These are phyloP conservation scores for Galeopterus variegatus DNA, from an alignment of 2,113 vertebrate genomes.

Conservation along the genomic window DNA sequence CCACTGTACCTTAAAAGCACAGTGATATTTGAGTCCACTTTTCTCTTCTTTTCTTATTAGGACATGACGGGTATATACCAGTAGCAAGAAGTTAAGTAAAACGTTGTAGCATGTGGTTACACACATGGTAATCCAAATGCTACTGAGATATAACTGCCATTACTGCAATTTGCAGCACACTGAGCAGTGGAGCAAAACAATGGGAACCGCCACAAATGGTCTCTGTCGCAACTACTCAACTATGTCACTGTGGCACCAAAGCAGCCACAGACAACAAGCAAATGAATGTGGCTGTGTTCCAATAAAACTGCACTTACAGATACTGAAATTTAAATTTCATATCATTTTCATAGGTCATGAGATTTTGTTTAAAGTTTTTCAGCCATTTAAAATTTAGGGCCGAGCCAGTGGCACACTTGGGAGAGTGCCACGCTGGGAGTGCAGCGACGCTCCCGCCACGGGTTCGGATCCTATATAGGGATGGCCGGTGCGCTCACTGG, in stretches of 20 bases:
- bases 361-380: not conserved
- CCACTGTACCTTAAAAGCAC: not conserved
- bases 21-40: not conserved
- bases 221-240: accelerated
- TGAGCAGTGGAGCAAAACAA: not conserved
- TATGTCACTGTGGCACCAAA: accelerated
- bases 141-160: no score
- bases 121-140: accelerated
- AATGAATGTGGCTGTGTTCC: not conserved
- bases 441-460: no score
- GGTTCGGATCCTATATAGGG: no score
- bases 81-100: not conserved
- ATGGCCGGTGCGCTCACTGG: no score
- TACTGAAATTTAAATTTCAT: not conserved
- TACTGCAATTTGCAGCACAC: no score
- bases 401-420: no score
- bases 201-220: not conserved
- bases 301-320: not conserved
- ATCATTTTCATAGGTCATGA: not conserved
- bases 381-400: no score
- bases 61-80: not conserved
- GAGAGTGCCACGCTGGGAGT: no score
- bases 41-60: not conserved
- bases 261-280: accelerated
- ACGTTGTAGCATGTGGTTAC: accelerated